These are phyloP conservation scores for Emydoidea blandingii DNA, from an alignment of 2,797 vertebrate species.

Conservation along the genomic window DNA sequence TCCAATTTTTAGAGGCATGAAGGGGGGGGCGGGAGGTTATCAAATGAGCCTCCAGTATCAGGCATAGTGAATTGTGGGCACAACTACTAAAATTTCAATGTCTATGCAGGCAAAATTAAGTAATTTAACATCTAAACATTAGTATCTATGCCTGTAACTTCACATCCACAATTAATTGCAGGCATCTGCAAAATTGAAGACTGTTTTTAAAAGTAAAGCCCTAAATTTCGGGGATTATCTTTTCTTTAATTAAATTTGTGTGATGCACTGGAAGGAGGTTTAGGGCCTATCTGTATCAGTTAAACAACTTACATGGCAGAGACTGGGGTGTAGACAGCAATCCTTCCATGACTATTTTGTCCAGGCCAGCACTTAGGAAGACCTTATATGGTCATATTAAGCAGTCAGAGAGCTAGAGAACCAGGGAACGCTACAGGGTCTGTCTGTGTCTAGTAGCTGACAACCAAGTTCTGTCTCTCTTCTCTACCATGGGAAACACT, in stretches of 20 bases:
- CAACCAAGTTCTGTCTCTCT: constrained; percentile 3
- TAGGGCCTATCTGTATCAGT: neutral
- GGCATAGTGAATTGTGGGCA: neutral
- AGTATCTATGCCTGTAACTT: neutral
- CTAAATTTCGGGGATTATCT: neutral
- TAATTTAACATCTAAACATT: neutral
- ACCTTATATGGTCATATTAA: neutral
- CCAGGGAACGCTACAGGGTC: neutral
- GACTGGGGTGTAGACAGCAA: neutral
- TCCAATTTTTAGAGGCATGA: neutral
- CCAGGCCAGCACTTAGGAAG: neutral
- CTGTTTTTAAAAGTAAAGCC: neutral
- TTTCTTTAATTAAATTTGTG: neutral
- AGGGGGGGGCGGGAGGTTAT: neutral
- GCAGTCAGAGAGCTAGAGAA: neutral
- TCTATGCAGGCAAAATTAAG: neutral
- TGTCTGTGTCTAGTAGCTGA: neutral
- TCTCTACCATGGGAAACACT: neutral
- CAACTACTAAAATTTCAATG: neutral
- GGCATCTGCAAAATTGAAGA: neutral
- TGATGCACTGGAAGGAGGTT: neutral
- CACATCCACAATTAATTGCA: neutral
- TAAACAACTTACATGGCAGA: neutral
- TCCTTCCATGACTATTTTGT: neutral
- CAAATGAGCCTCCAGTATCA: neutral